phyloP scores from a whole-genome alignment of 2,113 vertebrate species.

The Oplegnathus fasciatus region DNA sequence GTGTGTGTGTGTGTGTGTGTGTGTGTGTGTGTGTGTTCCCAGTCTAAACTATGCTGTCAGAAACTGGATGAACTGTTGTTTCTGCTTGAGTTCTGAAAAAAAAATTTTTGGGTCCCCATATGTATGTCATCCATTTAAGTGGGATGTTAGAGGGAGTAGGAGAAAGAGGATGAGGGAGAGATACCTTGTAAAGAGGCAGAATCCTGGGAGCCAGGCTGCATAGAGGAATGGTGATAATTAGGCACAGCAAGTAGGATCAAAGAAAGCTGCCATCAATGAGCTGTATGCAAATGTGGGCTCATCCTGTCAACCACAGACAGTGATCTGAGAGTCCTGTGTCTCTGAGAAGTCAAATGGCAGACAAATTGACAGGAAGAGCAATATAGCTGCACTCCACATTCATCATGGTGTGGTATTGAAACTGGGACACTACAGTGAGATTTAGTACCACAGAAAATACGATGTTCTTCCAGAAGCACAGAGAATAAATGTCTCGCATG shows the following conservation, averaged over 20 bases:
- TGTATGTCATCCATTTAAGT: conserved; percentile 64
- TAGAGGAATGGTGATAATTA: conserved; percentile 74
- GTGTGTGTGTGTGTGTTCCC: conserved; percentile 12
- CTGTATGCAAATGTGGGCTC: conserved; percentile 73
- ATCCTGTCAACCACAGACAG: conserved; percentile 57
- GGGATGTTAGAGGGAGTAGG: conserved; percentile 48
- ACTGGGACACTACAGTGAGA: conserved; percentile 28
- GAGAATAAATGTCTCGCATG: conserved; percentile 12
- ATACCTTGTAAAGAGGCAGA: conserved; percentile 55
- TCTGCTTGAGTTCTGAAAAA: conserved; percentile 36
- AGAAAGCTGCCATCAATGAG: conserved; percentile 73
- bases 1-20: too few relatives aligned
- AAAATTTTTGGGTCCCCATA: conserved; percentile 22
- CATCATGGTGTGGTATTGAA: conserved; percentile 40
- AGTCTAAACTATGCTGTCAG: conserved; percentile 43
- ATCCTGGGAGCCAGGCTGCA: conserved; percentile 53
- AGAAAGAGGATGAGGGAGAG: conserved; percentile 50
- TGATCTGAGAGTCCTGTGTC: conserved; percentile 61
- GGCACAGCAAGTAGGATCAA: conserved; percentile 71
- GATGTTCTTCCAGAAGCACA: conserved; percentile 15
- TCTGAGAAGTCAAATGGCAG: conserved; percentile 53
- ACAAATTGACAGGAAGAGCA: conserved; percentile 57
- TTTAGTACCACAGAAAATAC: conserved; percentile 27
- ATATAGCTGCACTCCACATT: conserved; percentile 23
- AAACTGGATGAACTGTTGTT: conserved; percentile 29